These are phyloP conservation scores for Ia io DNA, from an alignment of 2,113 vertebrate species.

Conservation along the genomic window DNA sequence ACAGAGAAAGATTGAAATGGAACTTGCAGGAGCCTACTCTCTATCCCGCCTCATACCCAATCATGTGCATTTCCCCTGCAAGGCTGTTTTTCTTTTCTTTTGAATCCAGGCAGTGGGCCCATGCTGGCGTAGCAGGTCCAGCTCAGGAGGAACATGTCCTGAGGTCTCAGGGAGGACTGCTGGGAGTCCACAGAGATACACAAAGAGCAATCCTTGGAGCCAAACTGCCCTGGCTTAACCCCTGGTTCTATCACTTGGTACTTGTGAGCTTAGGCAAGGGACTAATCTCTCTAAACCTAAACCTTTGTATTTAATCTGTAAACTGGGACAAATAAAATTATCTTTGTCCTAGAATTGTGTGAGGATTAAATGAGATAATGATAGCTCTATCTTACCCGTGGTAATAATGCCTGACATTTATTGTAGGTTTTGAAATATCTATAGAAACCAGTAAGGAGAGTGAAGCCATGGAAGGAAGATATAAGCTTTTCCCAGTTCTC, in stretches of 20 bases:
- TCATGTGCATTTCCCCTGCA: not conserved
- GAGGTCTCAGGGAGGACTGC: not conserved
- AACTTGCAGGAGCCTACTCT: conserved; percentile 10
- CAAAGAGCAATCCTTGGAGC: not conserved
- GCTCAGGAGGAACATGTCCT: not conserved
- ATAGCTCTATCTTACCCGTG: not conserved
- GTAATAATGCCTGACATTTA: not conserved
- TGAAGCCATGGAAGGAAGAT: not conserved
- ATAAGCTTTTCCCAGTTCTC: not conserved
- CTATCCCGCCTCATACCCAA: not conserved
- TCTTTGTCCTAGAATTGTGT: not conserved
- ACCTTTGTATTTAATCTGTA: not conserved
- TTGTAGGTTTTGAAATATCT: not conserved
- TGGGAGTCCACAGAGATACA: not conserved
- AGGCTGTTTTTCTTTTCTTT: not conserved
- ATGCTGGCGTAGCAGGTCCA: not conserved
- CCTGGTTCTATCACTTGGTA: not conserved
- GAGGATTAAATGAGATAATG: not conserved
- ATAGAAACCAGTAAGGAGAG: not conserved
- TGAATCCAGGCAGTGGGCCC: not conserved
- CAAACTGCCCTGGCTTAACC: not conserved
- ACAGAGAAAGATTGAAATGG: conserved; percentile 40
- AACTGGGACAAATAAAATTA: not conserved
- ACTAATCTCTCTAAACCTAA: not conserved
- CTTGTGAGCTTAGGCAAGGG: not conserved